Conservation (phyloP, 2,888 invertebrate genomes). For the Adelphocoris suturalis region DNA sequence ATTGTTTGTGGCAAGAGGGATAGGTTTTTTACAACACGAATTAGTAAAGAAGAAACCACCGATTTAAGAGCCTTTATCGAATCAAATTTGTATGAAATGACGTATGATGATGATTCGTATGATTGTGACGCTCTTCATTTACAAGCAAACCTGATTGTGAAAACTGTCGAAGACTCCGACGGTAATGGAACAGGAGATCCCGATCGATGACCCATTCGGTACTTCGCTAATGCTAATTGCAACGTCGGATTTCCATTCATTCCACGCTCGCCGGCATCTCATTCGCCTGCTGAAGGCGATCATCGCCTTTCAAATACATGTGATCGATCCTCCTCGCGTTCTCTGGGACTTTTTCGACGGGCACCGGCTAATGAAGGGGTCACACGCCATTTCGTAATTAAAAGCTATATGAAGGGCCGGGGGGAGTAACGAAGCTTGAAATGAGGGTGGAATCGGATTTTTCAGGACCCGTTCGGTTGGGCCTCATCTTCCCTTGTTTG, state of each 20-base stretch:
- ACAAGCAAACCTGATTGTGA: no score
- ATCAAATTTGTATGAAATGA: no score
- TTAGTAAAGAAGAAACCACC: no score
- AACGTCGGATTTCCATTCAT: background rate
- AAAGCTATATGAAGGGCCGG: background rate
- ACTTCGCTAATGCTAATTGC: background rate
- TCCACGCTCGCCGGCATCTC: background rate
- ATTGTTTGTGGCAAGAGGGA: no score
- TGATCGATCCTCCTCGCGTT: background rate
- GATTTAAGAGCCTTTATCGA: no score
- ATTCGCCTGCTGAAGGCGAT: slow-evolving; percentile 7
- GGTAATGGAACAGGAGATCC: background rate
- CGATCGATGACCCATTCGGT: background rate
- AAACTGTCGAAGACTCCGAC: no score
- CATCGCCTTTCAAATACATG: background rate
- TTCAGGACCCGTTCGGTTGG: no score
- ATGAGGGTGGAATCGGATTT: background rate
- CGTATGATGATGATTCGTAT: no score
- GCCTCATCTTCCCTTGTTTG: no score
- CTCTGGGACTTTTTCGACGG: background rate
- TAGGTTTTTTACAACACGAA: no score
- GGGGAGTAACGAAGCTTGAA: background rate
- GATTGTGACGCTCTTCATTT: no score
- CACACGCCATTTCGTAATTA: slow-evolving; percentile 17
- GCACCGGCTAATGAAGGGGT: background rate